A percentile compares a stretch with the other conserved stretches of the same genome.
Evolutionary conservation across 2,888 invertebrate species (phyloP).

Genomic region (Troilus luridus): DNA sequence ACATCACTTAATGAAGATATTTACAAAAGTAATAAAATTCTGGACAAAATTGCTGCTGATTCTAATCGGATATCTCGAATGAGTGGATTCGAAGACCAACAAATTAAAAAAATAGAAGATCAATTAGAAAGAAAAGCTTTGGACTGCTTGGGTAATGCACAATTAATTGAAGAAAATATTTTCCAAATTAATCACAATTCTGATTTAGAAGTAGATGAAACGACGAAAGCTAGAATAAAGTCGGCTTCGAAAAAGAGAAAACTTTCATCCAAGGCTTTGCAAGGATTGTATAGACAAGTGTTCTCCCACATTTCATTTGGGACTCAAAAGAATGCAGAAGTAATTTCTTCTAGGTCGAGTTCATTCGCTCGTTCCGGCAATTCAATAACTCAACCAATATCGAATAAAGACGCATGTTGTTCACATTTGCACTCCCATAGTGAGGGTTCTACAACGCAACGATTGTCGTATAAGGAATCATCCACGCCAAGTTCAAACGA

Average conservation of each 20-base stretch:
- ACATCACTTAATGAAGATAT: conserved; percentile 20
- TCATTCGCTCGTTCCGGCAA: neutral
- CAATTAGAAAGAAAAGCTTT: neutral
- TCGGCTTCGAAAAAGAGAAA: neutral
- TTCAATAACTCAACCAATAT: neutral
- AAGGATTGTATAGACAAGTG: neutral
- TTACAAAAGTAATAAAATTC: neutral
- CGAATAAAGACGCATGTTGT: too few species aligned
- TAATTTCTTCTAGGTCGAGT: neutral
- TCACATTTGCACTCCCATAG: too few species aligned
- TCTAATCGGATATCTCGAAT: neutral
- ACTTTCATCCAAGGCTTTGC: neutral
- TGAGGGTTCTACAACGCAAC: too few species aligned
- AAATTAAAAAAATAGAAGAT: neutral
- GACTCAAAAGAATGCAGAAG: neutral
- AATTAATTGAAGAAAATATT: neutral
- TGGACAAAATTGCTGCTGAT: conserved; percentile 10
- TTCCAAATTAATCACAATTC: neutral
- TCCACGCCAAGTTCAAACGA: neutral
- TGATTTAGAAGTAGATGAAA: neutral
- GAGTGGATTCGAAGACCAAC: conserved; percentile 3
- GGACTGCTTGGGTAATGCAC: neutral
- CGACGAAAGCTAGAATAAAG: neutral
- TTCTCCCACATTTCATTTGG: neutral
- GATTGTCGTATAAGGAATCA: neutral